Percentiles rank a stretch among this genome's conserved stretches.
phyloP scores from a whole-genome alignment of 1,140 invertebrate genomes.

The Euura saliciscinereae region DNA sequence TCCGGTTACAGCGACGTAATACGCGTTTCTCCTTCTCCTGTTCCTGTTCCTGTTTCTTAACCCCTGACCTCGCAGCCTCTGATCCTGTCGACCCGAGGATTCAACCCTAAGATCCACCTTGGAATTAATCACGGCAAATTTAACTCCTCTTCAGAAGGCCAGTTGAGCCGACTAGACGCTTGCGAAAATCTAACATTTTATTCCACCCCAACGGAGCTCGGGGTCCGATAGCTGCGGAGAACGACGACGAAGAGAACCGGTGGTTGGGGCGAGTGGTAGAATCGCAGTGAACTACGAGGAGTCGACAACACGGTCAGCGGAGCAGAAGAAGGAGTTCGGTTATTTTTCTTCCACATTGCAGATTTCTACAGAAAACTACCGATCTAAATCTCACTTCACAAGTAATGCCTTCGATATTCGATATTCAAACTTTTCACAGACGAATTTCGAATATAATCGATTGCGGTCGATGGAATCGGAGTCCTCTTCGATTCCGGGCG shows the following conservation, averaged over 20 bases:
- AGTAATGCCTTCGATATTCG: too few species aligned
- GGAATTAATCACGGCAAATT: slow-evolving; percentile 5
- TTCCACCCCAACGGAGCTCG: neutral
- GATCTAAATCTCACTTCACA: neutral
- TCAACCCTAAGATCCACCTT: neutral
- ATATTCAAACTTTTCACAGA: too few species aligned
- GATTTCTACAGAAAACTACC: neutral
- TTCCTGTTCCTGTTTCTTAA: neutral
- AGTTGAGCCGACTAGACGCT: neutral
- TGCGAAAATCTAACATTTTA: slow-evolving; percentile 7
- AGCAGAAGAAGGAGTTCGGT: neutral
- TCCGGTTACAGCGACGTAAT: neutral
- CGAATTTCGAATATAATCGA: too few species aligned
- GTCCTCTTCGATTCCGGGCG: neutral
- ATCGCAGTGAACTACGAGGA: neutral
- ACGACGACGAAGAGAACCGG: neutral
- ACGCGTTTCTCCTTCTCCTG: neutral
- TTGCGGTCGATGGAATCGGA: too few species aligned
- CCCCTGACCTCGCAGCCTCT: neutral
- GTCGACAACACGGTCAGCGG: neutral
- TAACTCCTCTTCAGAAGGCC: neutral
- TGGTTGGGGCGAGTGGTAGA: neutral
- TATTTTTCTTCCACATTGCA: neutral
- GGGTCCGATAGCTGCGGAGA: neutral
- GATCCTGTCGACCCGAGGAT: neutral